Percentiles rank a stretch among this genome's conserved stretches.
Evolutionary conservation across 2,888 invertebrate genomes (phyloP).

Genomic region (Phoronis australis): DNA sequence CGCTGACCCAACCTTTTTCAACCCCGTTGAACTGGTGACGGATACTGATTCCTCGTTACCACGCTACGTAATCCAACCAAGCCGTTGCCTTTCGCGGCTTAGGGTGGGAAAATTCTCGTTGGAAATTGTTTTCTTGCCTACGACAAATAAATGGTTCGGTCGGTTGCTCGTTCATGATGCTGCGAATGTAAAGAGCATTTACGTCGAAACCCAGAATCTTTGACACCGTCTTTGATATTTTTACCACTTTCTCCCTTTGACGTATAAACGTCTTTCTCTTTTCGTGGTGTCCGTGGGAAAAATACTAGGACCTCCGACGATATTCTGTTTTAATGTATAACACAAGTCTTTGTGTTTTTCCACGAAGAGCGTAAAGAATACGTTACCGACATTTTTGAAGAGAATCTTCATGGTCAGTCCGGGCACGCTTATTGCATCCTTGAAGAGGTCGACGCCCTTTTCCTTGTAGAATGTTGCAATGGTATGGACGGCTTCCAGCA

Average conservation of each 20-base stretch:
- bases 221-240: background rate
- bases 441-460: conserved; percentile 2
- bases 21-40: background rate
- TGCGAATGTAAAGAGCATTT: background rate
- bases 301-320: conserved; percentile 2
- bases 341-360: background rate
- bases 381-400: background rate
- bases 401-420: background rate
- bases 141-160: background rate
- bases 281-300: background rate
- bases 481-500: conserved; percentile 1
- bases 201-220: background rate
- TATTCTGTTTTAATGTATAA: background rate
- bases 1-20: background rate
- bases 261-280: background rate
- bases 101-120: background rate
- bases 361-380: background rate
- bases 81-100: background rate
- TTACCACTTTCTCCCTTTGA: background rate
- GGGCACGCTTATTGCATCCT: conserved; percentile 1
- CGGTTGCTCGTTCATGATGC: background rate
- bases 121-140: background rate
- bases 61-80: background rate
- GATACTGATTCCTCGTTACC: background rate
- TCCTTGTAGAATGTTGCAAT: background rate